These are phyloP conservation scores for Synchiropus splendidus DNA, from an alignment of 2,113 vertebrate species.

Conservation along the genomic window DNA sequence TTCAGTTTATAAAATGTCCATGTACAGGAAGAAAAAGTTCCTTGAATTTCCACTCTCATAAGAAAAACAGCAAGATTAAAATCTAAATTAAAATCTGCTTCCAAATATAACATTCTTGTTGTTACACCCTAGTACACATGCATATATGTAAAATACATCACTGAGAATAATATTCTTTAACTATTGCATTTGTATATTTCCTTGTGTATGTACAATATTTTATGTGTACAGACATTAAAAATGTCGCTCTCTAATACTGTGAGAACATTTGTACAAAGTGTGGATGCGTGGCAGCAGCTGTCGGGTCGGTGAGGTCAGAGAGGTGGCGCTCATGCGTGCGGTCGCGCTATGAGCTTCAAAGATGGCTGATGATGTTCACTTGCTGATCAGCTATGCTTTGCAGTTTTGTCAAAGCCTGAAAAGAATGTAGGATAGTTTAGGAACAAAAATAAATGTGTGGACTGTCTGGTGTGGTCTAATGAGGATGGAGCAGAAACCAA, in stretches of 20 bases:
- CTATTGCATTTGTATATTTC: slow-evolving; percentile 59
- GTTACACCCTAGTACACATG: slow-evolving; percentile 59
- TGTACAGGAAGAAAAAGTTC: slow-evolving; percentile 23
- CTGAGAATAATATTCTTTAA: slow-evolving; percentile 49
- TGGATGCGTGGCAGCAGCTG: slow-evolving; percentile 7
- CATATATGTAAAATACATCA: slow-evolving; percentile 64
- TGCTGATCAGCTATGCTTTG: too few relatives aligned
- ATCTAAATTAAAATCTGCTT: slow-evolving; percentile 32
- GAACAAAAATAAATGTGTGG: too few relatives aligned
- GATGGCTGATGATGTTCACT: too few relatives aligned
- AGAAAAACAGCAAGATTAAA: slow-evolving; percentile 23
- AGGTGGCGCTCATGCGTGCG: slow-evolving; percentile 3
- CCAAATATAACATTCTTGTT: slow-evolving; percentile 23
- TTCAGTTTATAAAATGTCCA: slow-evolving; percentile 13
- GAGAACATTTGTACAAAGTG: slow-evolving; percentile 15
- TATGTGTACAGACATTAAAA: slow-evolving; percentile 33
- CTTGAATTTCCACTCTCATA: slow-evolving; percentile 23
- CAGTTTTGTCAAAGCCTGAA: too few relatives aligned
- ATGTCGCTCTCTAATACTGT: slow-evolving; percentile 16
- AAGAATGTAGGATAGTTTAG: too few relatives aligned
- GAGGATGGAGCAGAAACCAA: too few relatives aligned
- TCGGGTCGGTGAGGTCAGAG: slow-evolving; percentile 37
- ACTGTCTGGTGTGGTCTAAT: too few relatives aligned
- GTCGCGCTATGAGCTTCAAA: too few relatives aligned
- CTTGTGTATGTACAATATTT: slow-evolving; percentile 49